Base-by-base conservation (phyloP, 2,797 vertebrate genomes). In the Acestrorhynchus altus region DNA sequence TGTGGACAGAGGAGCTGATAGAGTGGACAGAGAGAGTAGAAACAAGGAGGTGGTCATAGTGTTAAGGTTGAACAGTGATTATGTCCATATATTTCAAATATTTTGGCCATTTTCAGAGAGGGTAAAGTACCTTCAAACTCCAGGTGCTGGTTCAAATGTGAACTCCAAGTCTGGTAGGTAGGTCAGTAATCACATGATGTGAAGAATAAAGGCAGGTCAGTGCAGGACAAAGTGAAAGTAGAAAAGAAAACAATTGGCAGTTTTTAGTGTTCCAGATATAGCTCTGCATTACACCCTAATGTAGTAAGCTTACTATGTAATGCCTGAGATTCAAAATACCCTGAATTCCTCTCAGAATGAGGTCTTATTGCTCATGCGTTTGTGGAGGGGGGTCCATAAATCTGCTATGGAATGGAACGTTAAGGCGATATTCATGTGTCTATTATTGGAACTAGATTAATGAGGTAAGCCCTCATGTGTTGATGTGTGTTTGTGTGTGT, bases 371-470 rank as follows among this genome's bases (percentile, higher is more conserved):
- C 10, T 28, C 39, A 39, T n/a, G 61, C 59, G 64, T 31, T 35
- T 46, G 66, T 56, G 39, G 57, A 26, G 77, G 13, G 26, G 8
- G 72, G 65, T 18, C 76, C 54, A 15, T 74, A 73, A 77, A 63
- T 56, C 74, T 69, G 47, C 13, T 54, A 7, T 73, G 63, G 56
- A 69, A 63, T 81, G 74, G 69, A 63, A 74, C 13, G 16, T 77
- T 81, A 77, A 81, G 70, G 72, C 63, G 63, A 81, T 74, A 68
- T 77, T 54, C 64, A 49, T 56, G 74, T 68, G 63, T 77, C 64
- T 77, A 64, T 77, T 68, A 47, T 69, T 81, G 56, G 72, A 77
- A 24, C 26, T 31, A 9, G 11, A 77, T 81, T 81, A 77, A 68
- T 77, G 69, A 59, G 65, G 24, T 76, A 40, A 72, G 42, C 35